Base-by-base conservation (phyloP, 2,888 invertebrate species). In the Chymomyza procnemis region DNA sequence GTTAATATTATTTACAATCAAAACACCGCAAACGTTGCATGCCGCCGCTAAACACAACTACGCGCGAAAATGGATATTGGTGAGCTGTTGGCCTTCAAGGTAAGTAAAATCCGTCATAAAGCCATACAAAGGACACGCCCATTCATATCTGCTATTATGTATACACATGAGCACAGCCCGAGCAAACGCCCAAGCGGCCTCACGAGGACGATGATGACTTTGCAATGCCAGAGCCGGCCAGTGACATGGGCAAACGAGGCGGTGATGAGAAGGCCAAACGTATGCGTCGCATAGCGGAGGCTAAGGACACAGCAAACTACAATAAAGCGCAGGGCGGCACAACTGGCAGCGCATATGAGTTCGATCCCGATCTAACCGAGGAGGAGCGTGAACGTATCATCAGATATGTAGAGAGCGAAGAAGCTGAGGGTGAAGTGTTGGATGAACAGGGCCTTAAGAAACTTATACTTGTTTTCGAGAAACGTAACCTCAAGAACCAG, bases 401-500 rank as follows among this genome's bases (percentile, higher is more conserved):
- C 4, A 94, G 94, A 91, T 95, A 95, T 91, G 96, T 97, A 4
- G 96, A 97, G 90, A 95, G 93, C 61, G 96, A 96, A 92, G 95
- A 94, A 50, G 94, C 94, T 6, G 95, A 96, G 91, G 95, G 95
- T n/a, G 97, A 97, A 89, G 93, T 95, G 0, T 91, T 99, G 56
- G 97, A 99, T 92, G 98, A 98, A 78, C 93, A 94, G 26, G 94
- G 95, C 12, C 93, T 99, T 8, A 98, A 98, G 88, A 95, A 96
- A 88, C 93, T 99, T 88, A 94, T 99, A 21, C 92, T 98, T 14
- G 94, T 96, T 72, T 98, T 99, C 92, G 99, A 99, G 89, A 99
- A 99, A 90, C 94, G 97, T 88, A 96, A 96, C 59, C 92, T 98
- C 8, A 96, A 95, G 88, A 99, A 99, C 90, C 96, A 99, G 89